These are phyloP conservation scores for Panagrolaimus sp. DNA, from an alignment of 1,140 invertebrate species.

Conservation along the genomic window DNA sequence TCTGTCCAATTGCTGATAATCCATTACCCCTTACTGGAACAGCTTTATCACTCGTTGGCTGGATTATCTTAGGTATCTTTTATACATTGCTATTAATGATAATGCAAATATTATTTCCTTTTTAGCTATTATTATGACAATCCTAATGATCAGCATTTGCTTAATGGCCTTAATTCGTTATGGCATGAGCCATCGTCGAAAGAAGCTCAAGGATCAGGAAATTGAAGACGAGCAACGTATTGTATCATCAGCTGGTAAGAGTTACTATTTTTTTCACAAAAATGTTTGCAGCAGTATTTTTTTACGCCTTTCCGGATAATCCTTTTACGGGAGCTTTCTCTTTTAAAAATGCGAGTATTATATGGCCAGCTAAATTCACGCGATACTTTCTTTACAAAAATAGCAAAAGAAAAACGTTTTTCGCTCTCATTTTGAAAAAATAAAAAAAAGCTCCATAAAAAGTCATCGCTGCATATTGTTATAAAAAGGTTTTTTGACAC, in stretches of 20 bases:
- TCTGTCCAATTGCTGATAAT: conserved; percentile 39
- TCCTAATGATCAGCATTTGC: conserved; percentile 54
- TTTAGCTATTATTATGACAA: conserved; percentile 58
- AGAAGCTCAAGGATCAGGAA: conserved; percentile 57
- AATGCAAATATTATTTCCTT: conserved; percentile 9
- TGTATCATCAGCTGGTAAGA: conserved; percentile 34
- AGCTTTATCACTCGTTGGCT: conserved; percentile 53
- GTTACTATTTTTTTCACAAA: not conserved
- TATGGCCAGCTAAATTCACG: too few species aligned
- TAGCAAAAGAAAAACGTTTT: not conserved
- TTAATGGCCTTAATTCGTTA: conserved; percentile 55
- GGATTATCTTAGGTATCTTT: conserved; percentile 57
- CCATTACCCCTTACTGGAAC: conserved; percentile 43
- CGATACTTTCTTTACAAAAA: too few species aligned
- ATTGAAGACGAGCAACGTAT: conserved; percentile 55
- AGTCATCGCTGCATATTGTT: too few species aligned
- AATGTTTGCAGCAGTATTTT: not conserved
- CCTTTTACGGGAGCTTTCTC: conserved; percentile 8
- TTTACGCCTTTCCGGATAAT: not conserved
- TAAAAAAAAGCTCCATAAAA: not conserved
- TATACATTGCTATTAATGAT: conserved; percentile 3
- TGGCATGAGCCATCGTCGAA: conserved; percentile 56
- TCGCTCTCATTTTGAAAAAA: conserved; percentile 16
- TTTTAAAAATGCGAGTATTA: too few species aligned
- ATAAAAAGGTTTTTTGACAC: not conserved